Evolutionary conservation across 1,140 invertebrate species (phyloP).

Genomic region (Aphis craccivora): DNA sequence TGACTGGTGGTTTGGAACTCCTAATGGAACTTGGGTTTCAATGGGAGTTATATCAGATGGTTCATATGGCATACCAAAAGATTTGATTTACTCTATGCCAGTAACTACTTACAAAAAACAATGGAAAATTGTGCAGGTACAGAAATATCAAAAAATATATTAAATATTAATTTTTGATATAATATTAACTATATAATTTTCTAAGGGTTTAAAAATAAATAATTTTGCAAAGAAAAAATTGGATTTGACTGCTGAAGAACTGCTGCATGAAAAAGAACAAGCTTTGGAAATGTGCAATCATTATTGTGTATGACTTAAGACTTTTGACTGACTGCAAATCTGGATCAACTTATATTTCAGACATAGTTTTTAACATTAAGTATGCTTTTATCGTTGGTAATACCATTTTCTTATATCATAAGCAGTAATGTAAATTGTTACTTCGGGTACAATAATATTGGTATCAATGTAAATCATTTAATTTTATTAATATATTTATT

Average conservation of each 20-base stretch:
- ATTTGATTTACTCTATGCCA: slow-evolving; percentile 96
- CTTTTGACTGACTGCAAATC: slow-evolving; percentile 52
- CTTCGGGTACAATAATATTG: too few species aligned
- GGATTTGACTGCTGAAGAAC: slow-evolving; percentile 85
- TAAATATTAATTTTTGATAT: background rate
- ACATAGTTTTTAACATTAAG: background rate
- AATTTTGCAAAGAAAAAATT: slow-evolving; percentile 88
- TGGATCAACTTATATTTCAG: background rate
- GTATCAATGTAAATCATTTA: too few species aligned
- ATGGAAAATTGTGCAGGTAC: slow-evolving; percentile 86
- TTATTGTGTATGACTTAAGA: slow-evolving; percentile 66
- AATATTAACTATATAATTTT: slow-evolving; percentile 46
- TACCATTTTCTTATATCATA: background rate
- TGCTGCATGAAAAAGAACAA: slow-evolving; percentile 87
- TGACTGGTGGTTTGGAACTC: slow-evolving; percentile 92
- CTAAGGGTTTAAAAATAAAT: slow-evolving; percentile 79
- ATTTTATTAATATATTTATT: too few species aligned
- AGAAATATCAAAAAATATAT: slow-evolving; percentile 26
- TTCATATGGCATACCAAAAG: slow-evolving; percentile 85
- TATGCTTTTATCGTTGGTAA: background rate
- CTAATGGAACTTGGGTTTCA: slow-evolving; percentile 81
- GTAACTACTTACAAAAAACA: slow-evolving; percentile 79
- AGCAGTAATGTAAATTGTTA: too few species aligned
- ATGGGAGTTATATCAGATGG: slow-evolving; percentile 99
- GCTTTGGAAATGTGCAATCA: slow-evolving; percentile 81